Percentiles rank a stretch among this genome's conserved stretches.
phyloP scores from a whole-genome alignment of 2,888 invertebrate species.

The Stenodera caucasica region DNA sequence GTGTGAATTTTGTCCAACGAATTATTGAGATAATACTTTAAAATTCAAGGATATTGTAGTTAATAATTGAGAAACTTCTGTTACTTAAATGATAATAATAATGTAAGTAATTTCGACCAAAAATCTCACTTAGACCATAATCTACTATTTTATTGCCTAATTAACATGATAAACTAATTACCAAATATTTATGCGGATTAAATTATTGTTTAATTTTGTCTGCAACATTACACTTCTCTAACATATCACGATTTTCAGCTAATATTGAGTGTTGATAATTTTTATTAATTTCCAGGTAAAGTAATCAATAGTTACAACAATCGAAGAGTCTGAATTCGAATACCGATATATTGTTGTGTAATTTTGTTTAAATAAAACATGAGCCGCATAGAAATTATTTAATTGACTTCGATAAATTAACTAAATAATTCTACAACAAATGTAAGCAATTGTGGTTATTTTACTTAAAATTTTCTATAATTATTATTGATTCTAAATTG shows the following conservation, averaged over 20 bases:
- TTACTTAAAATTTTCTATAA: background rate
- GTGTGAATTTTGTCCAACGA: background rate
- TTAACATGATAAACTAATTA: constrained; percentile 23
- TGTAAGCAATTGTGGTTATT: constrained; percentile 13
- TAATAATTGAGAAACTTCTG: background rate
- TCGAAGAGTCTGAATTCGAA: background rate
- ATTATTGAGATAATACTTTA: background rate
- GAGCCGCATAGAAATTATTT: constrained; percentile 15
- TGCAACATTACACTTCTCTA: background rate
- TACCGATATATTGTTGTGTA: background rate
- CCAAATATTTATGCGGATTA: constrained; percentile 22
- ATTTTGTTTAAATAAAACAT: constrained; percentile 11
- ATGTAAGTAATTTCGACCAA: background rate
- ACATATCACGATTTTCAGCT: background rate
- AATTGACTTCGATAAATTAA: constrained; percentile 11
- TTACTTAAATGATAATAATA: background rate
- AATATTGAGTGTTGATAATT: background rate
- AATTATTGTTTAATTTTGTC: constrained; percentile 10
- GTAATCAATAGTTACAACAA: background rate
- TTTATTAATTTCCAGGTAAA: background rate
- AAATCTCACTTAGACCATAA: background rate
- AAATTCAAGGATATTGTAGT: background rate
- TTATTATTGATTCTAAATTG: no score
- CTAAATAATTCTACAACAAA: background rate
- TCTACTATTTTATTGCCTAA: background rate